Evolutionary conservation across 1,140 invertebrate species (phyloP).

Genomic region (Leucophenga varia): DNA sequence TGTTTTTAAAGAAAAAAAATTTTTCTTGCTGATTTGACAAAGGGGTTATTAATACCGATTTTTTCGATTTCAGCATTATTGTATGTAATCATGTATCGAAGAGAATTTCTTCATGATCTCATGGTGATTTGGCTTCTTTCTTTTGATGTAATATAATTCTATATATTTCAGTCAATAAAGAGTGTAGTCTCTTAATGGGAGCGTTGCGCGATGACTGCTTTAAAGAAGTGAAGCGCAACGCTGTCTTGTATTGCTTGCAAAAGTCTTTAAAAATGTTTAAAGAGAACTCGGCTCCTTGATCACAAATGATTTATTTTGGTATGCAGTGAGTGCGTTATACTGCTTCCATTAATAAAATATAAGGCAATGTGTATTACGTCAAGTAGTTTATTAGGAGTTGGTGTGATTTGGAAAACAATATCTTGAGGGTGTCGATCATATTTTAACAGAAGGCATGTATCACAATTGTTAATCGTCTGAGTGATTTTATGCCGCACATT

Average conservation of each 20-base stretch:
- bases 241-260: conserved; percentile 5
- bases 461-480: conserved; percentile 6
- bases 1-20: too few species aligned
- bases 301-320: conserved; percentile 5
- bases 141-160: conserved; percentile 1
- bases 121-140: neutral
- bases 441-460: conserved; percentile 1
- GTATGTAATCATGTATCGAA: conserved; percentile 1
- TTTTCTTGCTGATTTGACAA: neutral
- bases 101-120: conserved; percentile 6
- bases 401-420: conserved; percentile 2
- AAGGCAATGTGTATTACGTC: conserved; percentile 12
- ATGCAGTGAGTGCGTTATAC: neutral
- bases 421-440: conserved; percentile 5
- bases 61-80: neutral
- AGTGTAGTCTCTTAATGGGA: conserved; percentile 6
- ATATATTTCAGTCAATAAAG: conserved; percentile 5
- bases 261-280: conserved; percentile 10
- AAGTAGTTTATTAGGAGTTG: conserved; percentile 6
- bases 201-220: neutral
- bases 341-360: conserved; percentile 5
- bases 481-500: conserved; percentile 1
- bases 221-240: conserved; percentile 6
- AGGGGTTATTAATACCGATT: neutral
- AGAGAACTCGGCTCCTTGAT: conserved; percentile 4